These are phyloP conservation scores for Archivesica marissinica DNA, from an alignment of 1,140 invertebrate genomes.

Conservation along the genomic window DNA sequence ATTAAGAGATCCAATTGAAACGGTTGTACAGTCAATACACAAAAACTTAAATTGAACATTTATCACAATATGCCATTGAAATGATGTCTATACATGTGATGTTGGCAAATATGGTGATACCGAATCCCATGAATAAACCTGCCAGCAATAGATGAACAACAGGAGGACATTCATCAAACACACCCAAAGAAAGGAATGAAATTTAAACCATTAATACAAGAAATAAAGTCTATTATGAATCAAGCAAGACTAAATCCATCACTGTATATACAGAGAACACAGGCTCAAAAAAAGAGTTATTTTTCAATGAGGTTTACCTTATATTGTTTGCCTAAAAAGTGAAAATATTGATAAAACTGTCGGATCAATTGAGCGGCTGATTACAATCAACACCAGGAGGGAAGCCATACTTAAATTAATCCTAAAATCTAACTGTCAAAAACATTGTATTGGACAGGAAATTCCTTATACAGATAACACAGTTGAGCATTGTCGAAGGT, in stretches of 20 bases:
- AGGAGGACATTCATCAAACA: constrained; percentile 22
- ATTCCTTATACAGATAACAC: neutral
- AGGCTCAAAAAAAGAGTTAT: constrained; percentile 31
- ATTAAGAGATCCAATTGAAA: constrained; percentile 37
- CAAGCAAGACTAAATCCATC: constrained; percentile 16
- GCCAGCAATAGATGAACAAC: neutral
- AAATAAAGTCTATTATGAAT: constrained; percentile 46
- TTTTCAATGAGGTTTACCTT: constrained; percentile 35
- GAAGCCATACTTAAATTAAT: neutral
- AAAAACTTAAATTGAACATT: constrained; percentile 46
- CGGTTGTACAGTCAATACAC: constrained; percentile 20
- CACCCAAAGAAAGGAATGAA: constrained; percentile 6
- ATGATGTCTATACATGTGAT: constrained; percentile 44
- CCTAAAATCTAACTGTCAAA: constrained; percentile 6
- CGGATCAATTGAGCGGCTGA: constrained; percentile 6
- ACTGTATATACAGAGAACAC: neutral
- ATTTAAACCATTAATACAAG: constrained; percentile 38
- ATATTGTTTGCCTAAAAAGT: constrained; percentile 11
- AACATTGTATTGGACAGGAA: neutral
- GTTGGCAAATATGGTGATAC: constrained; percentile 31
- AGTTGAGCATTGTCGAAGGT: neutral
- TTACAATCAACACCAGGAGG: constrained; percentile 27
- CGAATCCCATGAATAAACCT: constrained; percentile 28
- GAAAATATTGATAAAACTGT: constrained; percentile 32
- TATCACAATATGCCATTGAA: constrained; percentile 38